Evolutionary conservation across 2,888 invertebrate genomes (phyloP).

Genomic region (Lysandra bellargus): DNA sequence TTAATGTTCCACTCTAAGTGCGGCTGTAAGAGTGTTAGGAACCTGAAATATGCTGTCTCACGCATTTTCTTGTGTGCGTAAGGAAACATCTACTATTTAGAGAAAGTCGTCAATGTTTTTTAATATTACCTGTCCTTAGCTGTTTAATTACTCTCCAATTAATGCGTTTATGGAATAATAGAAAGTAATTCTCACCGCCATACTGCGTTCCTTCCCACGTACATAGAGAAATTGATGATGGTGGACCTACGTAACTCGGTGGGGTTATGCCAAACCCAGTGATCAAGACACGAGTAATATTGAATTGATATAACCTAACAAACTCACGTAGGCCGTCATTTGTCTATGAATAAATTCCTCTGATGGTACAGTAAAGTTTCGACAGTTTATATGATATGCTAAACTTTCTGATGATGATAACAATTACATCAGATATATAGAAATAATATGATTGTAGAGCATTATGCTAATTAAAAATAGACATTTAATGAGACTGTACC

Average conservation of each 20-base stretch:
- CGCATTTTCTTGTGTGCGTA: not conserved
- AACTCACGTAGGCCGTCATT: not conserved
- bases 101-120: constrained; percentile 1
- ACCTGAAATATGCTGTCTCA: not conserved
- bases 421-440: no score
- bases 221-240: not conserved
- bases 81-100: not conserved
- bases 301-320: not conserved
- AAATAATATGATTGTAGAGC: no score
- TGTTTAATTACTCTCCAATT: constrained; percentile 1
- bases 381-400: not conserved
- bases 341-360: not conserved
- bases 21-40: not conserved
- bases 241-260: not conserved
- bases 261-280: not conserved
- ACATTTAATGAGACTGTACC: no score
- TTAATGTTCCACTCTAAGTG: no score
- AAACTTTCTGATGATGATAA: not conserved
- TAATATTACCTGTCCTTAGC: not conserved
- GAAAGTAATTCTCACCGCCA: constrained; percentile 25
- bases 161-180: not conserved
- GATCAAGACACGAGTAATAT: no score
- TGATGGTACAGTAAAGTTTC: not conserved
- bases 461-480: no score
- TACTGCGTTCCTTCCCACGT: constrained; percentile 23